Percentiles rank a stretch among this genome's conserved stretches.
These are phyloP conservation scores for Antennarius maculatus DNA, from an alignment of 2,797 vertebrate species.

Conservation along the genomic window DNA sequence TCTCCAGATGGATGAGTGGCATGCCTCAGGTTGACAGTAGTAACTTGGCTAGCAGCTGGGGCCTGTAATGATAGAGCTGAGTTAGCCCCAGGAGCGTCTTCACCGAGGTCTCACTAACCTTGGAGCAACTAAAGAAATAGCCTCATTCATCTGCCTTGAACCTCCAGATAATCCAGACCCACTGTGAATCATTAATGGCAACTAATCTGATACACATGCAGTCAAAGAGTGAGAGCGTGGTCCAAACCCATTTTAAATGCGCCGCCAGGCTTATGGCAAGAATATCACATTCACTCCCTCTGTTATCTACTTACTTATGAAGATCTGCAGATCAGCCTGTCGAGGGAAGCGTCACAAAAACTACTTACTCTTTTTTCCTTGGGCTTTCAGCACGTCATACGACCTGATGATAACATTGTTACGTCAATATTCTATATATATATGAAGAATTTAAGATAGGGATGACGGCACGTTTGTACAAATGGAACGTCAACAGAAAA, in stretches of 20 bases:
- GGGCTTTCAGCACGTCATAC: neutral
- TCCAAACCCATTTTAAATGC: slow-evolving; percentile 30
- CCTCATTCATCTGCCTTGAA: slow-evolving; percentile 67
- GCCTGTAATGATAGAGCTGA: slow-evolving; percentile 57
- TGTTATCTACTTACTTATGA: slow-evolving; percentile 1
- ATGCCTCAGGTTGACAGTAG: slow-evolving; percentile 48
- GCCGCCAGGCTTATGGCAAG: neutral
- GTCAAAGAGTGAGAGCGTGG: slow-evolving; percentile 18
- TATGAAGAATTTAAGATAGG: neutral
- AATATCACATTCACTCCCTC: slow-evolving; percentile 15
- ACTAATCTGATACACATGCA: slow-evolving; percentile 41
- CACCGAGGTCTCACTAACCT: slow-evolving; percentile 61
- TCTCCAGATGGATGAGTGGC: slow-evolving; percentile 62
- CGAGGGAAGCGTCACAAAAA: slow-evolving; percentile 8
- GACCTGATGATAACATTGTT: slow-evolving; percentile 1
- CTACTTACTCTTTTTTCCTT: slow-evolving; percentile 4
- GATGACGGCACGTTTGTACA: slow-evolving; percentile 2
- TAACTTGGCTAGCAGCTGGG: slow-evolving; percentile 60
- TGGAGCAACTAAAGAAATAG: slow-evolving; percentile 61
- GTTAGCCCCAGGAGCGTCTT: slow-evolving; percentile 49
- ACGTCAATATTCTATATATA: neutral
- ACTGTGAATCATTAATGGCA: slow-evolving; percentile 60
- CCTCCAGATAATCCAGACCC: slow-evolving; percentile 53
- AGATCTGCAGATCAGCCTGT: slow-evolving; percentile 9
- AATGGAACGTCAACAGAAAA: neutral